phyloP scores from a whole-genome alignment of 2,797 vertebrate genomes.

The Tachyglossus aculeatus region DNA sequence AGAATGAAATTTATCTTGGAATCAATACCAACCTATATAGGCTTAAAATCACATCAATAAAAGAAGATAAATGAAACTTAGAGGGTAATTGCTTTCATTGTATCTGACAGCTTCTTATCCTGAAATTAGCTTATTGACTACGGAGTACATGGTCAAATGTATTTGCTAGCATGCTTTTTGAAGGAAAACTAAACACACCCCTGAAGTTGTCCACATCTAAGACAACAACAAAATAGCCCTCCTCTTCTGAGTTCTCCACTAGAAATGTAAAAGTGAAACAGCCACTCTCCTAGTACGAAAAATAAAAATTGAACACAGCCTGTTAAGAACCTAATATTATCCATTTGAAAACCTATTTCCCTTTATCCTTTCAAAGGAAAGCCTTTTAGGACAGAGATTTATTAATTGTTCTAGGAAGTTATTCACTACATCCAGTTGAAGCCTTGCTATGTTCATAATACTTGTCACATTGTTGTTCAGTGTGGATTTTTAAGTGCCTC shows the following conservation, averaged over 20 bases:
- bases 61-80: neutral
- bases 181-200: no score
- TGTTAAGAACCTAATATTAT: conserved; percentile 37
- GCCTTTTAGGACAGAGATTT: conserved; percentile 32
- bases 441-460: conserved; percentile 14
- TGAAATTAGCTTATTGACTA: no score
- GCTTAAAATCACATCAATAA: neutral
- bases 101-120: neutral
- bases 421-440: conserved; percentile 42
- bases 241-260: accelerated
- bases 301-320: conserved; percentile 42
- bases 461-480: conserved; percentile 27
- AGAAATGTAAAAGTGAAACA: no score
- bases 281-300: conserved; percentile 43
- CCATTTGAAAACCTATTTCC: conserved; percentile 46
- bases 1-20: conserved; percentile 8
- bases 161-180: no score
- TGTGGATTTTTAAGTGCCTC: conserved; percentile 37
- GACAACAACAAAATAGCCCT: neutral
- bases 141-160: no score
- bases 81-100: conserved; percentile 15
- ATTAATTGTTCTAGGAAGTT: conserved; percentile 58
- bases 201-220: no score
- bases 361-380: conserved; percentile 39
- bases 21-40: no score